Conservation (phyloP, 2,113 vertebrate species). For the Ictidomys tridecemlineatus region DNA sequence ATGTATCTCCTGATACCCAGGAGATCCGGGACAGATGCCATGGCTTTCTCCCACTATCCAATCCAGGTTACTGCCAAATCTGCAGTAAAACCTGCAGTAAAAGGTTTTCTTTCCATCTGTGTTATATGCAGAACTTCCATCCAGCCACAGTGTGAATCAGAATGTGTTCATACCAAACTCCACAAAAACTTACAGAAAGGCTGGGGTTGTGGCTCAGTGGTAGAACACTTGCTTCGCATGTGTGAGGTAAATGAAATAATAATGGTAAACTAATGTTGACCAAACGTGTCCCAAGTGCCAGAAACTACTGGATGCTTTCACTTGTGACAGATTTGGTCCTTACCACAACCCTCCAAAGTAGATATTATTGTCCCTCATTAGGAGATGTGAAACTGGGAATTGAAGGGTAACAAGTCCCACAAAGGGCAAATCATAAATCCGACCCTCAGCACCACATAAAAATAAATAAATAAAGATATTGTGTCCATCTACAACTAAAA, state of each 20-base stretch:
- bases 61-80: background rate
- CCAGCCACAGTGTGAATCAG: background rate
- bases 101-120: background rate
- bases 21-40: background rate
- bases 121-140: background rate
- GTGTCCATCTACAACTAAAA: too few relatives aligned
- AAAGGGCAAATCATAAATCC: background rate
- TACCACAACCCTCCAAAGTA: conserved; percentile 35
- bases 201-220: too few relatives aligned
- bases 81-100: too few relatives aligned
- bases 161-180: background rate
- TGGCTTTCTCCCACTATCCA: background rate
- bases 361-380: conserved; percentile 24
- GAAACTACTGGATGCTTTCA: conserved; percentile 16
- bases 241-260: background rate
- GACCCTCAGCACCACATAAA: too few relatives aligned
- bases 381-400: conserved; percentile 58
- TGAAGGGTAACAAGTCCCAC: background rate
- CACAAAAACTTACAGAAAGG: background rate
- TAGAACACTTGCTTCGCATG: too few relatives aligned
- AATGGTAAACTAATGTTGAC: background rate
- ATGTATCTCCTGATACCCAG: background rate
- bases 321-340: conserved; percentile 36
- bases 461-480: too few relatives aligned
- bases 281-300: background rate